Evolutionary conservation across 2,797 vertebrate species (phyloP), one percentile per base, ranked within the genome.

Genomic region (Tamandua tetradactyla): DNA sequence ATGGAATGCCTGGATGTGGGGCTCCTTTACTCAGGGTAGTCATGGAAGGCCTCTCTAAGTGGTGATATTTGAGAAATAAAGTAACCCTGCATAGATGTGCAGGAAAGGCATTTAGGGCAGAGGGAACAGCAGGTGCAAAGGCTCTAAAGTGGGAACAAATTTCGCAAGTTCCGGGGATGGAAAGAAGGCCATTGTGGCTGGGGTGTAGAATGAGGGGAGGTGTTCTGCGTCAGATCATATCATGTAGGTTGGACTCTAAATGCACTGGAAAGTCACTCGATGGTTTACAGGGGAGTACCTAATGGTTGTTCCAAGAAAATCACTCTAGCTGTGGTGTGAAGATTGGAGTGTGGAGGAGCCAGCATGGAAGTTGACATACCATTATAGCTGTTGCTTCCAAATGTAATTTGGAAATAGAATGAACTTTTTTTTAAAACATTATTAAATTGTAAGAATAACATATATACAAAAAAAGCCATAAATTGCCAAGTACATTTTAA

Each of bases 381-480:
- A 66, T 87, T 55, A 92, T 69, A 79, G 3, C 35, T 75, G 17
- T 47, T 90, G 17, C 30, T 79, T 93, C 71, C 64, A 72, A 72
- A 37, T 72, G 64, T 15, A 64, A 72, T 78, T 91, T 95, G 49
- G n/a, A 86, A 71, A 17, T 62, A 92, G 44, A 86, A 89, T 66
- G 64, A 76, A 17, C n/a, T n/a, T n/a, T n/a, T n/a, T n/a, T n/a
- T n/a, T n/a, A n/a, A n/a, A n/a, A n/a, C n/a, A n/a, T n/a, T n/a
- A n/a, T n/a, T n/a, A n/a, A n/a, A n/a, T n/a, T n/a, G n/a, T n/a
- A n/a, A n/a, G n/a, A n/a, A n/a, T n/a, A n/a, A n/a, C n/a, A n/a
- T n/a, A n/a, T n/a, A n/a, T n/a, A n/a, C n/a, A n/a, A n/a, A n/a
- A n/a, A n/a, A n/a, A n/a, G n/a, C n/a, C n/a, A n/a, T n/a, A n/a